phyloP scores from a whole-genome alignment of 2,113 vertebrate species.

The Panurus biarmicus region DNA sequence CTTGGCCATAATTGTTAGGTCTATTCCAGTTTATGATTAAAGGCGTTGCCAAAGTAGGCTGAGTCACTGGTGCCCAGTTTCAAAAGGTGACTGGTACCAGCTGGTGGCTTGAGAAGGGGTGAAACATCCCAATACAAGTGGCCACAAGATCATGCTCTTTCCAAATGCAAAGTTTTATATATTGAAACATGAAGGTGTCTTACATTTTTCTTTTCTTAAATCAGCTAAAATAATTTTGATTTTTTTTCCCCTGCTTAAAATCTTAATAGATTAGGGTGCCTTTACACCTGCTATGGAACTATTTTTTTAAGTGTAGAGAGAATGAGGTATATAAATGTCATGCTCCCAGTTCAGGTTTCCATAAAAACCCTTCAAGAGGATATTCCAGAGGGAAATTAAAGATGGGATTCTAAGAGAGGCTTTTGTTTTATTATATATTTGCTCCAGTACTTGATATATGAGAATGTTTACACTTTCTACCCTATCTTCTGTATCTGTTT shows the following conservation, averaged over 20 bases:
- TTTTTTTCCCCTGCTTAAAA: background rate
- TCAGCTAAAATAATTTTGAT: background rate
- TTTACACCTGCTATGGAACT: background rate
- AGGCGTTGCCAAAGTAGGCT: background rate
- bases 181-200: background rate
- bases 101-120: background rate
- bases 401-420: background rate
- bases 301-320: background rate
- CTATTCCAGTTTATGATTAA: background rate
- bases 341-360: background rate
- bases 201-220: background rate
- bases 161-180: background rate
- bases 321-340: background rate
- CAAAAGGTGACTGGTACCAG: background rate
- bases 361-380: background rate
- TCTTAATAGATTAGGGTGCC: background rate
- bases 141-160: background rate
- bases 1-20: background rate
- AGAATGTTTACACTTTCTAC: background rate
- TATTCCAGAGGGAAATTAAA: background rate
- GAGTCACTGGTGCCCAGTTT: background rate
- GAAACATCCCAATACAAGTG: background rate
- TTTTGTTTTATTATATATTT: constrained; percentile 7
- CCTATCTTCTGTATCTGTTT: background rate
- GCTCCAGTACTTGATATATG: background rate